Evolutionary conservation across 2,113 vertebrate species (phyloP).

Genomic region (Steatornis caripensis): DNA sequence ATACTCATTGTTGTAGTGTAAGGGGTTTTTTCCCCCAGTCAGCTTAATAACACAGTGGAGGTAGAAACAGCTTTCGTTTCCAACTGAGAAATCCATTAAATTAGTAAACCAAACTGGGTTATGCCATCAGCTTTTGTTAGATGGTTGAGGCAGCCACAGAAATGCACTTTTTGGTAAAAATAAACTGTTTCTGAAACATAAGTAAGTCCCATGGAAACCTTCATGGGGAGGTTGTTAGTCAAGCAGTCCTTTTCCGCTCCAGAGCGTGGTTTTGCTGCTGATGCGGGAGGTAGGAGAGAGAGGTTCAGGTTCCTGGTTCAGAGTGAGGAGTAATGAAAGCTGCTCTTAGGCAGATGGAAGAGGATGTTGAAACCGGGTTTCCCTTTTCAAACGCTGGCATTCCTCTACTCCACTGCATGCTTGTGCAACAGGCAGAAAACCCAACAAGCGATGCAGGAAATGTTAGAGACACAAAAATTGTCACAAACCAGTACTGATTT

Average conservation of each 20-base stretch:
- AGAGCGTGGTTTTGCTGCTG: background rate
- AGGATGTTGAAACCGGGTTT: background rate
- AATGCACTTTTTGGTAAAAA: background rate
- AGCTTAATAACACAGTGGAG: background rate
- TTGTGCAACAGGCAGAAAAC: background rate
- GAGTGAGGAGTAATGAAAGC: background rate
- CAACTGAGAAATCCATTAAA: background rate
- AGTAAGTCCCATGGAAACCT: background rate
- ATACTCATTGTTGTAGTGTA: background rate
- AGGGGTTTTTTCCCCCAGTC: background rate
- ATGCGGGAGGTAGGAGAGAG: background rate
- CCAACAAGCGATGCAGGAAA: background rate
- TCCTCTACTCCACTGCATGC: background rate
- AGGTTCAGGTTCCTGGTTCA: background rate
- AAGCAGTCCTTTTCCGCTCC: accelerated
- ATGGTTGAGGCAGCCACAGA: background rate
- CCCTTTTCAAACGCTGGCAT: background rate
- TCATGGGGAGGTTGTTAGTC: background rate
- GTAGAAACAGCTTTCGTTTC: background rate
- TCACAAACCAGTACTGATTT: background rate
- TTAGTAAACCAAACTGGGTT: background rate
- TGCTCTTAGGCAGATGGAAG: background rate
- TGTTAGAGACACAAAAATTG: background rate
- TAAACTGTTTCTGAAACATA: background rate
- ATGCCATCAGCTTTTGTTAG: background rate